These are phyloP conservation scores for Caenorhabditis sinica DNA, from an alignment of 2,888 invertebrate genomes.

Conservation along the genomic window DNA sequence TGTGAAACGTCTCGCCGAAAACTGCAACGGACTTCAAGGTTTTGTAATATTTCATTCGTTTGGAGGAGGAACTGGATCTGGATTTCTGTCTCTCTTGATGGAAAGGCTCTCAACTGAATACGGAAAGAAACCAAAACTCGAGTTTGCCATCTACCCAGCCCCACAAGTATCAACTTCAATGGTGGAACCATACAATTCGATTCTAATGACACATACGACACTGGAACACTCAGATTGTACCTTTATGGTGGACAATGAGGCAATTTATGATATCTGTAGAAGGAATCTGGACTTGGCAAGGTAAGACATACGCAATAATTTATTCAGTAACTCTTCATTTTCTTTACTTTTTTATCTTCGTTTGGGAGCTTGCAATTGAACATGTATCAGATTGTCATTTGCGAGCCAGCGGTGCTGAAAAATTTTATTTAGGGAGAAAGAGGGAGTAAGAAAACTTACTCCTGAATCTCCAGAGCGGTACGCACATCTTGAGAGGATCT, in stretches of 20 bases:
- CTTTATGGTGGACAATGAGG: constrained; percentile 89
- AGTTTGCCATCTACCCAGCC: constrained; percentile 93
- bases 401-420: constrained; percentile 29
- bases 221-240: constrained; percentile 95
- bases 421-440: background rate
- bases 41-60: constrained; percentile 95
- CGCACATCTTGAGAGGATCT: constrained; percentile 55
- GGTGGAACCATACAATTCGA: constrained; percentile 97
- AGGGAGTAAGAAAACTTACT: constrained; percentile 11
- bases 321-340: background rate
- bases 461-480: constrained; percentile 55
- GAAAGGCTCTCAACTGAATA: constrained; percentile 92
- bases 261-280: constrained; percentile 93
- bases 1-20: constrained; percentile 86
- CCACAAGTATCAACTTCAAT: constrained; percentile 90
- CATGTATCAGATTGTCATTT: constrained; percentile 13
- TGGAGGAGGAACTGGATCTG: constrained; percentile 91
- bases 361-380: background rate
- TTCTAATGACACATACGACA: constrained; percentile 95
- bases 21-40: constrained; percentile 89
- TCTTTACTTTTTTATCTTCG: background rate
- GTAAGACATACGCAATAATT: constrained; percentile 11
- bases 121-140: constrained; percentile 92
- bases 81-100: constrained; percentile 92
- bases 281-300: constrained; percentile 88